phyloP scores from a whole-genome alignment of 1,140 invertebrate genomes.

The Drosophila chauvacae region DNA sequence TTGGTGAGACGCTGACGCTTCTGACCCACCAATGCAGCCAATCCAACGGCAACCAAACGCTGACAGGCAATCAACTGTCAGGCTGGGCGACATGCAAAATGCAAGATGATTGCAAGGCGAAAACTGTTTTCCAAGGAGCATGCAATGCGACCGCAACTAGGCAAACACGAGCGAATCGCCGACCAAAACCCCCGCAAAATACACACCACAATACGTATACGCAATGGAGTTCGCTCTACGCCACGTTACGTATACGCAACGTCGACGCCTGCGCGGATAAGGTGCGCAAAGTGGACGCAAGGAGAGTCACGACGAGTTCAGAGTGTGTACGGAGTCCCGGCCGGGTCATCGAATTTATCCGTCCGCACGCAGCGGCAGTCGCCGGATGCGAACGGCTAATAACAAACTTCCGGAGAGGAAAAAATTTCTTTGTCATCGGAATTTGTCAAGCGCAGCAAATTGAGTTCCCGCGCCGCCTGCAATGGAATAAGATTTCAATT shows the following conservation, averaged over 20 bases:
- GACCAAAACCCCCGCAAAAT: slow-evolving; percentile 11
- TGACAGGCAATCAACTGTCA: slow-evolving; percentile 79
- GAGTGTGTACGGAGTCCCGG: slow-evolving; percentile 7
- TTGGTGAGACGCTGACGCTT: slow-evolving; percentile 22
- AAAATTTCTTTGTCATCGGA: slow-evolving; percentile 73
- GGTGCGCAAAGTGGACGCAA: slow-evolving; percentile 32
- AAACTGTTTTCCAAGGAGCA: slow-evolving; percentile 56
- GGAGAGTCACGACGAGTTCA: not conserved
- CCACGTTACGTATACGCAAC: slow-evolving; percentile 66
- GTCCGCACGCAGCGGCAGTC: slow-evolving; percentile 27
- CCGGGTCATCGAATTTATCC: slow-evolving; percentile 63
- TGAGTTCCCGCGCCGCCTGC: slow-evolving; percentile 63
- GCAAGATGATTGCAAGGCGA: slow-evolving; percentile 60
- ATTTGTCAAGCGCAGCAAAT: slow-evolving; percentile 80
- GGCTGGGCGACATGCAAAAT: slow-evolving; percentile 46
- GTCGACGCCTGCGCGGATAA: slow-evolving; percentile 75
- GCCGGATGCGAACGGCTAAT: slow-evolving; percentile 79
- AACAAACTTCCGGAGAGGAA: slow-evolving; percentile 84
- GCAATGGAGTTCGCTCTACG: slow-evolving; percentile 45
- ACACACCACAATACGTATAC: slow-evolving; percentile 68
- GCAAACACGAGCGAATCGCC: slow-evolving; percentile 29
- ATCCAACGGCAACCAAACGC: slow-evolving; percentile 33
- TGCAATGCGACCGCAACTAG: slow-evolving; percentile 32
- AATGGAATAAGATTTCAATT: slow-evolving; percentile 64
- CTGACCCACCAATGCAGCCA: slow-evolving; percentile 22